Evolutionary conservation across 2,113 vertebrate genomes (phyloP), one percentile per base, ranked within the genome.

Genomic region (Argyrosomus japonicus): DNA sequence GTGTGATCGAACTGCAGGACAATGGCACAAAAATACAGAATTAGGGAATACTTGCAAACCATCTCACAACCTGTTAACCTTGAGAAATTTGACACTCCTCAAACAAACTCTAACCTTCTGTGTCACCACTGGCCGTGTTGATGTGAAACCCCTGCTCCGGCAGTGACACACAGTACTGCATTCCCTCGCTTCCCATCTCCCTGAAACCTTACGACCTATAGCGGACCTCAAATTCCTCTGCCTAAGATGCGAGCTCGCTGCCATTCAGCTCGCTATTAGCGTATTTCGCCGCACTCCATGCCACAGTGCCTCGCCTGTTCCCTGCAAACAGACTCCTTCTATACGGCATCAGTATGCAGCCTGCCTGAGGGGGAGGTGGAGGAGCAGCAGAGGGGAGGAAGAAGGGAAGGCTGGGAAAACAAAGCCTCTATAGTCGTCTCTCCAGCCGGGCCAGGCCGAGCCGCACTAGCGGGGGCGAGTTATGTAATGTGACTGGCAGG

Each of bases 401-500:
- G 91, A 91, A 88, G 91, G 88, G 87, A 91, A 92, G 88, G 89
- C 80, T 78, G 82, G 83, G 85, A 88, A 93, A 96, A 96, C 95
- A 95, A 96, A 96, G 94, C 94, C 75, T 86, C 92, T 94, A 95
- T 94, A 95, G 95, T 96, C 84, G 93, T 92, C 92, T 95, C 94
- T 95, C 93, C 85, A 92, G 94, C 91, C 92, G 71, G 92, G 93
- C 93, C 93, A 93, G 82, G 85, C 88, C 57, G 83, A 90, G 90
- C 88, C 21, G 81, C 87, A 86, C 89, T 84, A 87, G 88, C 60
- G 86, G 87, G 89, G 92, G 94, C 91, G 88, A 94, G 92, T 96
- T 96, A 96, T 96, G 94, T 95, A 96, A 96, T 93, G 91, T 94
- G 92, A 95, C 94, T 95, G 94, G 93, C 94, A 94, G 92, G 92